A percentile compares a stretch with the other conserved stretches of the same genome.
Conservation (phyloP, 2,113 vertebrate genomes). For the Cathartes aura region DNA sequence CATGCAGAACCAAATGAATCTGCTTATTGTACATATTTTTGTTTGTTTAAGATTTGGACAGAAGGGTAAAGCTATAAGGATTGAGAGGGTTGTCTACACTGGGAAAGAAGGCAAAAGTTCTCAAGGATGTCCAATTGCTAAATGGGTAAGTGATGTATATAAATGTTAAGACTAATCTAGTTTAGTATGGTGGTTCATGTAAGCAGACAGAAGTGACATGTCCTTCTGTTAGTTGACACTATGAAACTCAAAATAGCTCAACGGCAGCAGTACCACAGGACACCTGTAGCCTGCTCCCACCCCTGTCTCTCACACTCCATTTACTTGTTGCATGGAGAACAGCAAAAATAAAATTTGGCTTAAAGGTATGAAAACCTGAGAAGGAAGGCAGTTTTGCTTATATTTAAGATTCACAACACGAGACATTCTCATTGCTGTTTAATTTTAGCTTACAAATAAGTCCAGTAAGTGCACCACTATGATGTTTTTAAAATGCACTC, state of each 20-base stretch:
- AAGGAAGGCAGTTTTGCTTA: neutral
- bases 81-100: conserved; percentile 95
- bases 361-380: neutral
- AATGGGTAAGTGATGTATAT: conserved; percentile 89
- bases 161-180: neutral
- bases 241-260: neutral
- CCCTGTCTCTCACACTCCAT: neutral
- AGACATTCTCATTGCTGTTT: neutral
- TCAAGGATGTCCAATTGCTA: conserved; percentile 97
- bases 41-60: conserved; percentile 87
- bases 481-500: neutral
- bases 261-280: neutral
- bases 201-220: neutral
- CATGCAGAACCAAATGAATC: neutral
- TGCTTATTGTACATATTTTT: conserved; percentile 50
- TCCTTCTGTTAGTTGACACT: neutral
- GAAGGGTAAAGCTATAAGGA: conserved; percentile 91
- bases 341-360: neutral
- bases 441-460: neutral
- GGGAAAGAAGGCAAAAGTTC: conserved; percentile 98
- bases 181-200: neutral
- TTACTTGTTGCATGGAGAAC: neutral
- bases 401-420: neutral
- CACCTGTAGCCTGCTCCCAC: neutral
- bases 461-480: neutral